A percentile compares a stretch with the other conserved stretches of the same genome.
phyloP scores from a whole-genome alignment of 2,797 vertebrate genomes.

The Acrossocheilus wenchowensis region DNA sequence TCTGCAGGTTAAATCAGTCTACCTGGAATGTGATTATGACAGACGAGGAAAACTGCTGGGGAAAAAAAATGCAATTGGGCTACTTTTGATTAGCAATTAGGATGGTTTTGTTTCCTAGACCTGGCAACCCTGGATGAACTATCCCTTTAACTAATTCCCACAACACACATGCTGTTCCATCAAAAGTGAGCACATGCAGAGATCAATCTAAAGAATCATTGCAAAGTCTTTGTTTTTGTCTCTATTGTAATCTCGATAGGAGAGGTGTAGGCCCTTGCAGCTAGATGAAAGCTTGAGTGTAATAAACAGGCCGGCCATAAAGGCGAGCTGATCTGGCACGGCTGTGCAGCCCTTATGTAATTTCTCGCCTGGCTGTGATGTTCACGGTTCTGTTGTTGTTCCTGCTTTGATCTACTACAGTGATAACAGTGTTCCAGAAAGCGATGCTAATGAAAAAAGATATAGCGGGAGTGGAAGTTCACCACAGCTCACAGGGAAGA shows the following conservation, averaged over 20 bases:
- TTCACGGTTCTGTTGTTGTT: constrained; percentile 55
- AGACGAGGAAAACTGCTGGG: neutral
- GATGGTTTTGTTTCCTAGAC: neutral
- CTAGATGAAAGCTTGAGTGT: constrained; percentile 34
- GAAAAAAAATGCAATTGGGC: neutral
- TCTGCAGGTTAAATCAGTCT: neutral
- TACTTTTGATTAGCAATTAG: neutral
- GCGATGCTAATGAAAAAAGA: constrained; percentile 64
- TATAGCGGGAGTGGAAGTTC: constrained; percentile 63
- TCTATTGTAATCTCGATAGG: constrained; percentile 23
- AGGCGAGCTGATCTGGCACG: constrained; percentile 36
- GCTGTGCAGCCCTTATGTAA: constrained; percentile 49
- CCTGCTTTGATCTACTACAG: constrained; percentile 61
- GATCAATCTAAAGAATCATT: constrained; percentile 4
- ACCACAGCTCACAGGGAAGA: constrained; percentile 57
- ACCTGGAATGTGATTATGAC: neutral
- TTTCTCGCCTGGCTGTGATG: constrained; percentile 61
- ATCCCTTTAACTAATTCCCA: neutral
- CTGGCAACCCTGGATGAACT: neutral
- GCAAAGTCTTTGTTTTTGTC: constrained; percentile 13
- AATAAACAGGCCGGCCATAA: constrained; percentile 32
- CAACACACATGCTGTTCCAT: neutral
- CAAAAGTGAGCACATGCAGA: neutral
- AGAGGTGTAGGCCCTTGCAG: constrained; percentile 11
- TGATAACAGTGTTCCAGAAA: constrained; percentile 63